Percentiles rank a stretch among this genome's conserved stretches.
phyloP scores from a whole-genome alignment of 2,888 invertebrate genomes.

The Caenorhabditis parvicauda region DNA sequence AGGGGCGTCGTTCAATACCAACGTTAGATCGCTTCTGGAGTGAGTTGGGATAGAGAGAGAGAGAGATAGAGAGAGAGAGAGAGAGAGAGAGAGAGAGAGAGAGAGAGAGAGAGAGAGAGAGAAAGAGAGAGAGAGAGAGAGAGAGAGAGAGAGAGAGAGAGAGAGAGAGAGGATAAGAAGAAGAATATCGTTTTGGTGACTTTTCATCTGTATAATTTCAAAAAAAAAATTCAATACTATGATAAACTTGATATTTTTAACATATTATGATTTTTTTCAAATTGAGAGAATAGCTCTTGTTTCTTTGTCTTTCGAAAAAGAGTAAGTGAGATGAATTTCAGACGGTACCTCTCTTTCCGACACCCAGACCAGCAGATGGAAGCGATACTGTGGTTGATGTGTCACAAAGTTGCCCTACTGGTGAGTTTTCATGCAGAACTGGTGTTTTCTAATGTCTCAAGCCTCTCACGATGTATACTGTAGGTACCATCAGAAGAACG shows the following conservation, averaged over 20 bases:
- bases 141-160: conserved; percentile 1
- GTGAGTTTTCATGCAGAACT: conserved; percentile 7
- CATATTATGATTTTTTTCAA: too few relatives aligned
- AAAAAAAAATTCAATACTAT: too few relatives aligned
- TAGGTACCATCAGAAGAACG: conserved; percentile 30
- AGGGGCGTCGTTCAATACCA: too few relatives aligned
- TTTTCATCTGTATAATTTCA: too few relatives aligned
- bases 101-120: conserved; percentile 5
- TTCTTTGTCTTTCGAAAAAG: too few relatives aligned
- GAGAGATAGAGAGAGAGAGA: neutral
- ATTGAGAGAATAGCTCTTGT: too few relatives aligned
- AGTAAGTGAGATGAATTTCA: conserved; percentile 1
- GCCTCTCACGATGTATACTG: too few relatives aligned
- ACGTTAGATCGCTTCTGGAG: too few relatives aligned
- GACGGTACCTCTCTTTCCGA: conserved; percentile 23
- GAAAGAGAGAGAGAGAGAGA: neutral
- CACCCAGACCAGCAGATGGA: conserved; percentile 18
- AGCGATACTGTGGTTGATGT: conserved; percentile 32
- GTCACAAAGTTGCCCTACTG: conserved; percentile 33
- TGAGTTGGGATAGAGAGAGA: too few relatives aligned
- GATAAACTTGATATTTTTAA: too few relatives aligned
- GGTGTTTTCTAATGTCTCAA: too few relatives aligned
- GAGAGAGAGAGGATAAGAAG: neutral
- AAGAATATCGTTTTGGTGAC: too few relatives aligned
- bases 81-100: conserved; percentile 10